A percentile compares a stretch with the other conserved stretches of the same genome.
Evolutionary conservation across 2,113 vertebrate genomes (phyloP).

Genomic region (Corythornis madagascariensis): DNA sequence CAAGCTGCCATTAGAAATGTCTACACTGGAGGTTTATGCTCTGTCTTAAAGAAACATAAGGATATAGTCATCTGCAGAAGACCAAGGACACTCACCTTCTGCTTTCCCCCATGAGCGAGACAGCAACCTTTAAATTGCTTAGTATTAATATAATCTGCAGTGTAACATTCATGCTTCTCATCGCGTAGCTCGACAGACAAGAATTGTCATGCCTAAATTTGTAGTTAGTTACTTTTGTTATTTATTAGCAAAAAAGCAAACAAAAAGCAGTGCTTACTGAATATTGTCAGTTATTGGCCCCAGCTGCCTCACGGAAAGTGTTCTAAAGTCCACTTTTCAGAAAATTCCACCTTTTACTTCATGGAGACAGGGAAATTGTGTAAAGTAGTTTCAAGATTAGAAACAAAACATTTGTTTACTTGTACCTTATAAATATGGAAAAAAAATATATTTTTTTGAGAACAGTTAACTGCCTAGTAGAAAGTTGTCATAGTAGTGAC

Average conservation of each 20-base stretch:
- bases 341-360: not conserved
- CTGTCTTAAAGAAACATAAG: not conserved
- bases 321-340: constrained; percentile 30
- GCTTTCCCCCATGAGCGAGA: not conserved
- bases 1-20: not conserved
- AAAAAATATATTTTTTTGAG: not conserved
- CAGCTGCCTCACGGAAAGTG: not conserved
- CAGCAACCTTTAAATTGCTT: not conserved
- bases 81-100: constrained; percentile 62
- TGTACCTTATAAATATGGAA: not conserved
- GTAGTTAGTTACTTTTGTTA: constrained; percentile 1
- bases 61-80: not conserved
- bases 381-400: not conserved
- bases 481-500: not conserved
- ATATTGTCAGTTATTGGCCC: not conserved
- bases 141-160: not conserved
- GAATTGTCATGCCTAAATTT: not conserved
- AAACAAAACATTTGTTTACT: not conserved
- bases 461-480: not conserved
- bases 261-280: not conserved
- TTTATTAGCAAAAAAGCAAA: constrained; percentile 58
- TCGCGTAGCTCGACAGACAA: not conserved
- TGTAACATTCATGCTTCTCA: not conserved
- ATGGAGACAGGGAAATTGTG: not conserved
- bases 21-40: not conserved